These are phyloP conservation scores for Tinea pellionella DNA, from an alignment of 2,888 invertebrate genomes.

Conservation along the genomic window DNA sequence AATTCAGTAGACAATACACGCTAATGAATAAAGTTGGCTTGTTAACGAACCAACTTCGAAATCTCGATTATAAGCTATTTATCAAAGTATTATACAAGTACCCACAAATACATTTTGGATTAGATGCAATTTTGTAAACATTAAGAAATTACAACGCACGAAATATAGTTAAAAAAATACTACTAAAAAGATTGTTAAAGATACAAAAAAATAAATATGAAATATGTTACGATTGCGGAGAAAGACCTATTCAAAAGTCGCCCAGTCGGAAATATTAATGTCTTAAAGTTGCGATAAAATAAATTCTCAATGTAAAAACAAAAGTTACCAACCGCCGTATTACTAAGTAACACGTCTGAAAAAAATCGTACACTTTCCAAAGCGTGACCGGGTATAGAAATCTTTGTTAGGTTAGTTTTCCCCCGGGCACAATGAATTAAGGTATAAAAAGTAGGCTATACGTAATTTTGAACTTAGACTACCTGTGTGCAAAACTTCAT, in stretches of 20 bases:
- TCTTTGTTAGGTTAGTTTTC: slow-evolving; percentile 2
- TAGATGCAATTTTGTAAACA: not conserved
- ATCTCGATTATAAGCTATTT: slow-evolving; percentile 46
- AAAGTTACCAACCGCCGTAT: not conserved
- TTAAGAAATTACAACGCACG: no score
- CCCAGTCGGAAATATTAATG: not conserved
- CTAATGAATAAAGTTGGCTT: slow-evolving; percentile 65
- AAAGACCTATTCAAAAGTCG: not conserved
- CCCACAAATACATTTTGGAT: not conserved
- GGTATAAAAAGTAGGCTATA: slow-evolving; percentile 1
- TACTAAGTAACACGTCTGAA: not conserved
- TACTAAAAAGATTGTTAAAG: no score
- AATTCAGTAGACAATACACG: slow-evolving; percentile 62
- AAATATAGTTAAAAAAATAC: no score
- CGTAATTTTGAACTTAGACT: not conserved
- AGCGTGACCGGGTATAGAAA: not conserved
- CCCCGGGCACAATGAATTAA: not conserved
- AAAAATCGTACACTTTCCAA: not conserved
- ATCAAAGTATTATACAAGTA: slow-evolving; percentile 21
- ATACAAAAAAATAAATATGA: no score
- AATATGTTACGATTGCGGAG: not conserved
- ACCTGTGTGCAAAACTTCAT: slow-evolving; percentile 1
- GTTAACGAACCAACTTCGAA: slow-evolving; percentile 58
- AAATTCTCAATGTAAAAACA: not conserved
- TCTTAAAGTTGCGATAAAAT: not conserved